phyloP scores from a whole-genome alignment of 2,888 invertebrate species.

The Mayetiola destructor region DNA sequence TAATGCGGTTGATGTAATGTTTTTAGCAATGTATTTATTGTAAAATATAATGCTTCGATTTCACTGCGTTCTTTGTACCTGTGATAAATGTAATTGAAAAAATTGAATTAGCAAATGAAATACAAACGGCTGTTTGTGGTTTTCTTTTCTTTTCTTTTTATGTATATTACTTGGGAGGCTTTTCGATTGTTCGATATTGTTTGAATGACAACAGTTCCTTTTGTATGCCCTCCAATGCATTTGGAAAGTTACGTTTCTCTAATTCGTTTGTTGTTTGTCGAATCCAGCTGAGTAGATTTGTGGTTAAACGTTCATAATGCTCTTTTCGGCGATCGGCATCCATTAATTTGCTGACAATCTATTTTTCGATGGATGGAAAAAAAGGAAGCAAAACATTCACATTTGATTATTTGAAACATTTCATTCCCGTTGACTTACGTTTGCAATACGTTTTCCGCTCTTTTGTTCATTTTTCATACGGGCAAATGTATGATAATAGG shows the following conservation, averaged over 20 bases:
- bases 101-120: background rate
- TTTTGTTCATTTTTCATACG: constrained; percentile 98
- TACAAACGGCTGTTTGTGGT: background rate
- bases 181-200: constrained; percentile 90
- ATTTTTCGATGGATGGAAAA: background rate
- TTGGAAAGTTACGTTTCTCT: constrained; percentile 79
- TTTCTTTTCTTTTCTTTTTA: no score
- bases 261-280: constrained; percentile 65
- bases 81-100: no score
- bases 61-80: constrained; percentile 94
- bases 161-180: constrained; percentile 83
- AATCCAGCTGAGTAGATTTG: constrained; percentile 87
- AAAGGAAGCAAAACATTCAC: background rate
- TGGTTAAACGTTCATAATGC: constrained; percentile 72
- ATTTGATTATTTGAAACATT: background rate
- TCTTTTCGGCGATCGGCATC: constrained; percentile 85
- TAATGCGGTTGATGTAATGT: constrained; percentile 82
- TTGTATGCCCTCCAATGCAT: constrained; percentile 89
- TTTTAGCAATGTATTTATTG: constrained; percentile 90
- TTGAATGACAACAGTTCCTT: constrained; percentile 79
- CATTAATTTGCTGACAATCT: constrained; percentile 95
- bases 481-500: constrained; percentile 98
- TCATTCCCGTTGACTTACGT: constrained; percentile 46
- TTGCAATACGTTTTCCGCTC: constrained; percentile 91
- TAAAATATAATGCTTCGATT: constrained; percentile 90